A percentile compares a stretch with the other conserved stretches of the same genome.
These are phyloP conservation scores for Apis laboriosa DNA, from an alignment of 1,140 invertebrate species.

Conservation along the genomic window DNA sequence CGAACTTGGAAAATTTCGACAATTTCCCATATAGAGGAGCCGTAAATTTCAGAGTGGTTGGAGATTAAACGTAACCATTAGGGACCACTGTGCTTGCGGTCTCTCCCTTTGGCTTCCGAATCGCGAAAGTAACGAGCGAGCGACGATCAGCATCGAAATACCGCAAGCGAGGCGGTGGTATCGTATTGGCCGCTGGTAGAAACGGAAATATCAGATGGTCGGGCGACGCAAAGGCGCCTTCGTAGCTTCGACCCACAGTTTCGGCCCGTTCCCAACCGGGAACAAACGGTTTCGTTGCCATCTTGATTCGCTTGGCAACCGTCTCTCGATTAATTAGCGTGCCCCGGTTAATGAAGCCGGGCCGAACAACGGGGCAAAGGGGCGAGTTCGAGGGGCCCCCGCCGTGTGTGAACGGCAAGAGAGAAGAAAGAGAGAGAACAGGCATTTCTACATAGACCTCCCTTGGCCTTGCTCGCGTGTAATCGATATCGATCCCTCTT, in stretches of 20 bases:
- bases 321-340: constrained; percentile 70
- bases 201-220: constrained; percentile 48
- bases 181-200: constrained; percentile 7
- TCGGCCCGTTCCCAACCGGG: constrained; percentile 5
- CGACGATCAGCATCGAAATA: not conserved
- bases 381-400: not conserved
- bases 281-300: constrained; percentile 42
- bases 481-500: constrained; percentile 70
- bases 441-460: not conserved
- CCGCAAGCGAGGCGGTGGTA: not conserved
- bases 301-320: constrained; percentile 55
- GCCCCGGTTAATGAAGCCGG: constrained; percentile 65
- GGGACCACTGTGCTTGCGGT: no score
- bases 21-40: no score
- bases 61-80: no score
- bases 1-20: not conserved
- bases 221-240: constrained; percentile 33
- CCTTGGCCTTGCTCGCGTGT: not conserved
- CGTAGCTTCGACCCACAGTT: constrained; percentile 35
- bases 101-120: no score
- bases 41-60: no score
- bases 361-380: constrained; percentile 13
- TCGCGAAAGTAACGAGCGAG: not conserved
- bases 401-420: not conserved
- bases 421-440: not conserved